A percentile compares a stretch with the other conserved stretches of the same genome.
phyloP scores from a whole-genome alignment of 2,888 invertebrate genomes.

The Amiota mariae region DNA sequence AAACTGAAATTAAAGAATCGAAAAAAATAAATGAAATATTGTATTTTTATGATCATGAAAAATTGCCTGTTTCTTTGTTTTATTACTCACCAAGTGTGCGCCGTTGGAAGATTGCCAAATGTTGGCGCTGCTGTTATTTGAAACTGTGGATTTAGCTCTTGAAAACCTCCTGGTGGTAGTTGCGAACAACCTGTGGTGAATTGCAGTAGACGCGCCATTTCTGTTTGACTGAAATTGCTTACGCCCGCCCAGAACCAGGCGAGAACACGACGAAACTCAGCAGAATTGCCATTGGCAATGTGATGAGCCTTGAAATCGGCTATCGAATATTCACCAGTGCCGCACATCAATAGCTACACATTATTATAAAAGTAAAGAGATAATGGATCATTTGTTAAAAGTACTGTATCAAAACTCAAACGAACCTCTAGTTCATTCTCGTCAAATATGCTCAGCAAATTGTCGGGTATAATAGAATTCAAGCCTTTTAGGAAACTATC shows the following conservation, averaged over 20 bases:
- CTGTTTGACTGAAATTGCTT: constrained; percentile 90
- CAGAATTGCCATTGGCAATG: constrained; percentile 85
- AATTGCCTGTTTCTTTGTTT: not conserved
- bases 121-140: constrained; percentile 93
- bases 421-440: constrained; percentile 94
- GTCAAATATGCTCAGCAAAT: constrained; percentile 94
- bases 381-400: not conserved
- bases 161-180: constrained; percentile 91
- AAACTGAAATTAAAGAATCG: constrained; percentile 77
- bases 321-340: constrained; percentile 93
- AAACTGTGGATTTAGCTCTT: constrained; percentile 91
- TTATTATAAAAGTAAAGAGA: not conserved
- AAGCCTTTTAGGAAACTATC: constrained; percentile 92
- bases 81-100: constrained; percentile 87
- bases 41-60: not conserved
- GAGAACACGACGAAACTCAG: constrained; percentile 88
- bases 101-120: constrained; percentile 92
- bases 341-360: constrained; percentile 88
- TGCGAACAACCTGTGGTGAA: constrained; percentile 95
- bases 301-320: constrained; percentile 92
- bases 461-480: constrained; percentile 92
- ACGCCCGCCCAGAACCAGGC: constrained; percentile 95
- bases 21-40: too few relatives aligned
- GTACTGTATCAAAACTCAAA: constrained; percentile 25
- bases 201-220: constrained; percentile 93